Percentiles rank a stretch among this genome's conserved stretches.
phyloP scores from a whole-genome alignment of 2,888 invertebrate genomes.

The Latheticus oryzae region DNA sequence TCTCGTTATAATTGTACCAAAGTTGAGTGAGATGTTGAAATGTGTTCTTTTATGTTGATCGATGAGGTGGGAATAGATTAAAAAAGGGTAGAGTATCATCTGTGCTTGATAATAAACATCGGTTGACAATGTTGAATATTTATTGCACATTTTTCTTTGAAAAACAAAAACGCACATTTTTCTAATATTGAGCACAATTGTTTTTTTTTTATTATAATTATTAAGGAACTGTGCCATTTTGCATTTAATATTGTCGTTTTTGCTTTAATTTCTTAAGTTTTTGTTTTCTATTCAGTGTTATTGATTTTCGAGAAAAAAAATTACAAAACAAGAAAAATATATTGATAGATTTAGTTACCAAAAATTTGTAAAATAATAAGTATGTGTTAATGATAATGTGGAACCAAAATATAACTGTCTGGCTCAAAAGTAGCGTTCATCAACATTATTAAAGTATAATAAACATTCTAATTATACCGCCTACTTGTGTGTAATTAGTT shows the following conservation, averaged over 20 bases:
- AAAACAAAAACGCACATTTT: too few relatives aligned
- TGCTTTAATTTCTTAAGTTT: constrained; percentile 48
- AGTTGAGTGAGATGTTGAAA: constrained; percentile 61
- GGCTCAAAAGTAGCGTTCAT: constrained; percentile 60
- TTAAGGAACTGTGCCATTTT: constrained; percentile 59
- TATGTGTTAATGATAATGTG: constrained; percentile 56
- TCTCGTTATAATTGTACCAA: constrained; percentile 56
- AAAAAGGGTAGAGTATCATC: constrained; percentile 48
- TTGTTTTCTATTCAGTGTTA: constrained; percentile 55
- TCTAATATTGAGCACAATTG: constrained; percentile 45
- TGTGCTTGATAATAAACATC: constrained; percentile 51
- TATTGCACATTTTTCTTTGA: constrained; percentile 19
- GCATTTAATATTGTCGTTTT: constrained; percentile 56
- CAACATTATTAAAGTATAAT: constrained; percentile 44
- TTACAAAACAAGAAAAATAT: constrained; percentile 39
- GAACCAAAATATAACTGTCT: constrained; percentile 60
- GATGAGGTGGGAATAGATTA: constrained; percentile 28
- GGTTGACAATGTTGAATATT: constrained; percentile 42
- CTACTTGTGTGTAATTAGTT: constrained; percentile 50
- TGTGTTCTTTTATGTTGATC: constrained; percentile 56
- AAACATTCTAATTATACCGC: constrained; percentile 45
- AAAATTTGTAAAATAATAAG: constrained; percentile 52
- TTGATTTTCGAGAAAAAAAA: constrained; percentile 54
- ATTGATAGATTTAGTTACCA: constrained; percentile 54
- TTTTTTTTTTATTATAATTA: constrained; percentile 38